These are phyloP conservation scores for Amorpha juglandis DNA, from an alignment of 2,888 invertebrate species.

Conservation along the genomic window DNA sequence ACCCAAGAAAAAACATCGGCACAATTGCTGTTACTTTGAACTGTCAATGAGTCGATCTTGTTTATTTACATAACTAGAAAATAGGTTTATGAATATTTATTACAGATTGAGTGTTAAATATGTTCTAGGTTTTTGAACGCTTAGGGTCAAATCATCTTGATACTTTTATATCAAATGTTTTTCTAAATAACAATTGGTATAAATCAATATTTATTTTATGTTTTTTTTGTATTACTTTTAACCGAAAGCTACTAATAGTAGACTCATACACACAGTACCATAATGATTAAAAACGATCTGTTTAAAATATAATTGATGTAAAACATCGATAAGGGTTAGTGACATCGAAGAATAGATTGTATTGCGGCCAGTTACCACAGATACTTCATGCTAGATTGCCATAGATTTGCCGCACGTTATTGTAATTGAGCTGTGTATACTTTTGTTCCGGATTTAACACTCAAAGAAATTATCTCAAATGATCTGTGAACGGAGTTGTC, in stretches of 20 bases:
- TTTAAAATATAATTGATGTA: not conserved
- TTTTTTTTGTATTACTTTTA: not conserved
- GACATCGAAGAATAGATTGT: conserved; percentile 1
- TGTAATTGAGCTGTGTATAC: conserved; percentile 14
- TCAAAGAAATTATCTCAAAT: conserved; percentile 20
- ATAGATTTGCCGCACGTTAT: not conserved
- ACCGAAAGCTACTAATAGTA: not conserved
- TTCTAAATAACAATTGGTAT: not conserved
- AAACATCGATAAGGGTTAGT: not conserved
- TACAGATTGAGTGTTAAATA: conserved; percentile 4
- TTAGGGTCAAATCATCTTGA: conserved; percentile 12
- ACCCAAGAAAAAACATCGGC: not conserved
- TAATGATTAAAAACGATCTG: not conserved
- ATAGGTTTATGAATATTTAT: conserved; percentile 35
- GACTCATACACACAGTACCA: not conserved
- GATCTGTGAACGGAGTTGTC: conserved; percentile 25
- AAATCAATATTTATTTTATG: not conserved
- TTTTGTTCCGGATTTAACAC: conserved; percentile 23
- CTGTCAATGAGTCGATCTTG: conserved; percentile 6
- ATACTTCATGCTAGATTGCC: not conserved
- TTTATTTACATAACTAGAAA: conserved; percentile 57
- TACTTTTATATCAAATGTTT: not conserved
- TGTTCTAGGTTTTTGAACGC: conserved; percentile 4
- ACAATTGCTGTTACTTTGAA: not conserved
- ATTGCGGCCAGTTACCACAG: not conserved